Base-by-base conservation (phyloP, 2,797 vertebrate genomes). In the Xiphophorus birchmanni region DNA sequence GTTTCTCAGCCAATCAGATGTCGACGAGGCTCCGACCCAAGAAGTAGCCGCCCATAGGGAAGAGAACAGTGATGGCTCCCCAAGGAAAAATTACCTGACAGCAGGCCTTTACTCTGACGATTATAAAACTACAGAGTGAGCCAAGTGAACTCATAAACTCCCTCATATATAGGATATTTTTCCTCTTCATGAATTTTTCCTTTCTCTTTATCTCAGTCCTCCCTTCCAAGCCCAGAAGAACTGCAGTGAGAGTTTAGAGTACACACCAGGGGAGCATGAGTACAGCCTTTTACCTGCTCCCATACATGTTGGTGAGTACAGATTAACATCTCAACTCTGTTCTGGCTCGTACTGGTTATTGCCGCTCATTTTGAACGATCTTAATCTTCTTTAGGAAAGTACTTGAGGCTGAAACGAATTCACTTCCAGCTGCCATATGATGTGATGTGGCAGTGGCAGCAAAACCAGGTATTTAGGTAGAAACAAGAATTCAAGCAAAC, bases 351-450 rank as follows among this genome's bases (percentile, higher is more conserved):
- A 35, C 6, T 63, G 58, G 58, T 13, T 32, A 32, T 44, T 23
- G 44, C 29, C 12, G 11, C 58, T 79, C 2, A 80, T 73, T 54
- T 37, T 10, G 65, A 85, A 80, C 63, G 76, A 44, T 37, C 52
- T 80, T 75, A 77, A 29, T 86, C 42, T 84, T 78, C 54, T 79
- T 5, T 78, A 99, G 99, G 99, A 73, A 99, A 99, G 91, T 99
- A 99, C 94, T 95, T 99, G 86, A 96, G 99, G 93, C 96, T 99
- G 85, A 99, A 98, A 91, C 92, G 97, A 82, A 98, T 98, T 75
- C 96, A 99, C 93, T 99, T 99, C 95, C 98, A 99, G 95, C 94
- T 99, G 91, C 98, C 99, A 26, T 99, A 99, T 69, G 98, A 99
- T 87, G 97, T 99, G 89, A 97, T 99, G 92, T 98, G 97, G 97